A percentile compares a stretch with the other conserved stretches of the same genome.
Conservation (phyloP, 2,888 invertebrate species). For the Homarus gammarus region DNA sequence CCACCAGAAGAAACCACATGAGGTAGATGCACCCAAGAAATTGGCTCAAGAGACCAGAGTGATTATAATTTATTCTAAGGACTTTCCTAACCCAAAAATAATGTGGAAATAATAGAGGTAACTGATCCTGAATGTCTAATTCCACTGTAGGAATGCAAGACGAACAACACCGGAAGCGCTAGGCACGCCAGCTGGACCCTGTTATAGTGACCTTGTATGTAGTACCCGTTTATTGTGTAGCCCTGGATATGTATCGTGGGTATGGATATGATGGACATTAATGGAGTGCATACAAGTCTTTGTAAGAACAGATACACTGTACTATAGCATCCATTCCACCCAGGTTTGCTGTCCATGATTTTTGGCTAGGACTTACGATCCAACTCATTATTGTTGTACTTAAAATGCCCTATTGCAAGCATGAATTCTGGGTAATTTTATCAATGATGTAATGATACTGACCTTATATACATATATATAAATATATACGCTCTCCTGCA, state of each 20-base stretch:
- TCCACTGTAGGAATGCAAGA: conserved; percentile 59
- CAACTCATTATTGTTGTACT: neutral
- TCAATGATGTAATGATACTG: conserved; percentile 5
- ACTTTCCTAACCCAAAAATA: conserved; percentile 51
- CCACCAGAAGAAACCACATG: conserved; percentile 71
- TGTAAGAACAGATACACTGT: conserved; percentile 14
- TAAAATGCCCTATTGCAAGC: neutral
- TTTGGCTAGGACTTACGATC: neutral
- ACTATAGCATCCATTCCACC: conserved; percentile 25
- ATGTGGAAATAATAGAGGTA: conserved; percentile 43
- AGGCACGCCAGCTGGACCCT: conserved; percentile 73
- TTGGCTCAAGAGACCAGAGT: conserved; percentile 73
- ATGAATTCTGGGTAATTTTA: neutral
- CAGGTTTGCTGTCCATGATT: conserved; percentile 7
- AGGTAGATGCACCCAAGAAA: conserved; percentile 74
- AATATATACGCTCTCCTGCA: neutral
- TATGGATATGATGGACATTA: conserved; percentile 53
- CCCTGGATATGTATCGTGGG: conserved; percentile 71
- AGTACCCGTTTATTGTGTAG: conserved; percentile 70
- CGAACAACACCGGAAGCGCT: conserved; percentile 68
- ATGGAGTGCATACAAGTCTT: conserved; percentile 10
- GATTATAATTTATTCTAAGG: conserved; percentile 69
- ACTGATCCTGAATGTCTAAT: conserved; percentile 57
- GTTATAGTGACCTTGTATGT: conserved; percentile 73
- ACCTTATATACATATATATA: neutral